These are phyloP conservation scores for Gallinago undulata DNA, from an alignment of 2,113 vertebrate species.

Conservation along the genomic window DNA sequence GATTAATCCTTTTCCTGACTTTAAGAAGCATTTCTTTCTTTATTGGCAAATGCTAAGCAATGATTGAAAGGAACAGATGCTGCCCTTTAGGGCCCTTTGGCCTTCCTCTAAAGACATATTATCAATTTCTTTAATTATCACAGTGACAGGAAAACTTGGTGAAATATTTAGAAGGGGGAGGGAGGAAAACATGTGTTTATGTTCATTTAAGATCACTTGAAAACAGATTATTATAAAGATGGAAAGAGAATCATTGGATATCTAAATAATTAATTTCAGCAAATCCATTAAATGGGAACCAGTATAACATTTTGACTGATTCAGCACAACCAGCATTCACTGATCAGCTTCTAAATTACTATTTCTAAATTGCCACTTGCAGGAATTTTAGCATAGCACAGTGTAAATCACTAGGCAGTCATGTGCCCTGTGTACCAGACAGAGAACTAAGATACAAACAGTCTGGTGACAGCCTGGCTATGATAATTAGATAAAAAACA, in stretches of 20 bases:
- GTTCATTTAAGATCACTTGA: neutral
- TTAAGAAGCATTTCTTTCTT: neutral
- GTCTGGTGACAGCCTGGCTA: conserved; percentile 11
- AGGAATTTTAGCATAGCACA: conserved; percentile 45
- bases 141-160: conserved; percentile 24
- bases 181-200: neutral
- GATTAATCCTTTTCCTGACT: neutral
- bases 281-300: conserved; percentile 54
- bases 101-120: neutral
- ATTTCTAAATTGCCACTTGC: conserved; percentile 59
- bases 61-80: conserved; percentile 20
- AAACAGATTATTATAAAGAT: conserved; percentile 47
- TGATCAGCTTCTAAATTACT: conserved; percentile 54
- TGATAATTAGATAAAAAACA: conserved; percentile 40
- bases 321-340: conserved; percentile 63
- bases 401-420: conserved; percentile 51
- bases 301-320: conserved; percentile 63
- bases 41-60: neutral
- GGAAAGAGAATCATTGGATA: conserved; percentile 26
- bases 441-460: conserved; percentile 6
- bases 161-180: conserved; percentile 35
- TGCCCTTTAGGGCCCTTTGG: neutral
- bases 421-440: neutral
- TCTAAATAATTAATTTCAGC: conserved; percentile 67
- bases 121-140: conserved; percentile 52